Evolutionary conservation across 1,140 invertebrate species (phyloP).

Genomic region (Plutomurus gul): DNA sequence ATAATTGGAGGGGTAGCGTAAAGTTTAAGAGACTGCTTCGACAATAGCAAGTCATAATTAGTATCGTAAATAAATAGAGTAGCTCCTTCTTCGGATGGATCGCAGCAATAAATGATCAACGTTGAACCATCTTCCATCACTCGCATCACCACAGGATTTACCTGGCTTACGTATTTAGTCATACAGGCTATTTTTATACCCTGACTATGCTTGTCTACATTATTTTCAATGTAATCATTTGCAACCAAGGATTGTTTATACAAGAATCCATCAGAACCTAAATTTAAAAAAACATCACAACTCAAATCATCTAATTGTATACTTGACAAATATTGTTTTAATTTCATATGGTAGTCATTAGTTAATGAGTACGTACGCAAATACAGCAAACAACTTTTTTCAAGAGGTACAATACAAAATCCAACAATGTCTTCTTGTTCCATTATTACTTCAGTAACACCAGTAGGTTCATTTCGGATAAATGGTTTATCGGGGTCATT

Average conservation of each 20-base stretch:
- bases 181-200: slow-evolving; percentile 17
- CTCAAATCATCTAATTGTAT: neutral
- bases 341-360: neutral
- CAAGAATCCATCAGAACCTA: slow-evolving; percentile 46
- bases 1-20: slow-evolving; percentile 45
- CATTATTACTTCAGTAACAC: neutral
- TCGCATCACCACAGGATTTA: slow-evolving; percentile 30
- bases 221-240: neutral
- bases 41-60: slow-evolving; percentile 43
- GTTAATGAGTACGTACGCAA: slow-evolving; percentile 10
- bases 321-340: neutral
- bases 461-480: neutral
- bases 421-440: slow-evolving; percentile 12
- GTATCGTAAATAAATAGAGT: slow-evolving; percentile 49
- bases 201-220: neutral
- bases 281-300: neutral
- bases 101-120: slow-evolving; percentile 42
- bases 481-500: neutral
- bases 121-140: slow-evolving; percentile 8
- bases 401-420: slow-evolving; percentile 8
- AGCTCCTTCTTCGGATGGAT: slow-evolving; percentile 50
- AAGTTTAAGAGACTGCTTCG: slow-evolving; percentile 49
- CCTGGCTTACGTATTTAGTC: slow-evolving; percentile 25
- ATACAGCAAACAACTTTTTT: neutral
- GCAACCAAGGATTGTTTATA: slow-evolving; percentile 21